Base-by-base conservation (phyloP, 2,797 vertebrate species). In the Protonibea diacanthus region DNA sequence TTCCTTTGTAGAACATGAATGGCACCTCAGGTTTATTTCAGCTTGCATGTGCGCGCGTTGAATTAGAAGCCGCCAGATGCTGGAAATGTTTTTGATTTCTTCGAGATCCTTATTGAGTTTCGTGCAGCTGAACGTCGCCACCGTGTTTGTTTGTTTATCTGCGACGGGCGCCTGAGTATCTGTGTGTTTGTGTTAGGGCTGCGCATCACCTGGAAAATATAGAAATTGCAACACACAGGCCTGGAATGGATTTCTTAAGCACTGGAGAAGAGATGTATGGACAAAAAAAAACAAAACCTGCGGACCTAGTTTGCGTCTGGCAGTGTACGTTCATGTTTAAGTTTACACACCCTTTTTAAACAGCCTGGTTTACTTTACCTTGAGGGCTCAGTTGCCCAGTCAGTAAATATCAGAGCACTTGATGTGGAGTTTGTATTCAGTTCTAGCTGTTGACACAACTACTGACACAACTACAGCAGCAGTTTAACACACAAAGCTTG, bases 1-100 rank as follows among this genome's bases (percentile, higher is more conserved):
- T 87, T 86, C 69, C 85, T 89, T 87, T 89, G 80, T 77, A 69
- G 66, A 88, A 83, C 82, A 83, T 91, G 82, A 92, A 89, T 71
- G 74, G 78, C 82, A 74, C 83, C 86, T 89, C 55, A 53, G 81
- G 72, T 85, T 88, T 82, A 74, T 86, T 91, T 80, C 86, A 65
- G 68, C 76, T 67, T n/a, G 52, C 52, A 69, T 40, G 53, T 64
- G 48, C 56, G 64, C 42, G 59, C 67, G 70, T n/a, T 0, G 76
- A 89, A 87, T 84, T 80, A 82, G 81, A 86, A 52, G 29, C 58
- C 68, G 83, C 79, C 77, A 85, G 87, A 84, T 77, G 84, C 82
- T 71, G 71, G 51, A 62, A 76, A 21, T 55, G 63, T 71, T 82
- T 86, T 66, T 84, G 81, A 87, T 85, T 88, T 87, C 84, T 73